Percentiles rank a stretch among this genome's conserved stretches.
phyloP scores from a whole-genome alignment of 2,888 invertebrate genomes.

The Agapostemon virescens region DNA sequence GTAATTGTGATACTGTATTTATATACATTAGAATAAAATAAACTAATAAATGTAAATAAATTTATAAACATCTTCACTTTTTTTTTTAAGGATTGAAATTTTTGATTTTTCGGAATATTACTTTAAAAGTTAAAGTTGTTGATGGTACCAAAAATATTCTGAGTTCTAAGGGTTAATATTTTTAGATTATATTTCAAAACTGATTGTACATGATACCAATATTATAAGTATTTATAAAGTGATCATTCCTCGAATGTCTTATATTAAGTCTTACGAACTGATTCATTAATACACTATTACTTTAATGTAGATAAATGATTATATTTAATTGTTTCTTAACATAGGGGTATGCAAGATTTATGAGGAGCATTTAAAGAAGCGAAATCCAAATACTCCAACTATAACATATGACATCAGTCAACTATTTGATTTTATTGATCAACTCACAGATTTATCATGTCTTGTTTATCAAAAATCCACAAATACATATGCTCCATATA shows the following conservation, averaged over 20 bases:
- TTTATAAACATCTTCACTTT: neutral
- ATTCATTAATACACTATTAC: neutral
- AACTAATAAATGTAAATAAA: neutral
- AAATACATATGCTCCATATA: constrained; percentile 98
- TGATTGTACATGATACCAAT: neutral
- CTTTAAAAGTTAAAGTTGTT: neutral
- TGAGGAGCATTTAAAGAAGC: constrained; percentile 97
- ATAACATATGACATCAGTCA: constrained; percentile 99
- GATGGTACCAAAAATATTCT: neutral
- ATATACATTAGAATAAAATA: neutral
- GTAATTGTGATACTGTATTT: neutral
- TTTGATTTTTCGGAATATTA: neutral
- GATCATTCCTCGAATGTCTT: neutral
- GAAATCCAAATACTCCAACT: constrained; percentile 96
- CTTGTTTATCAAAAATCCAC: constrained; percentile 97
- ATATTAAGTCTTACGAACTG: neutral
- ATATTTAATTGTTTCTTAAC: constrained; percentile 15
- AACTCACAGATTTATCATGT: constrained; percentile 96
- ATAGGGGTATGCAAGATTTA: constrained; percentile 97
- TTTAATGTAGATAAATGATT: neutral
- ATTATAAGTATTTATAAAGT: neutral
- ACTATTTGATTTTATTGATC: constrained; percentile 98
- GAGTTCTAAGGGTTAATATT: neutral
- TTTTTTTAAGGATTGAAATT: neutral
- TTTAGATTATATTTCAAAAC: neutral